A percentile compares a stretch with the other conserved stretches of the same genome.
Conservation (phyloP, 1,140 invertebrate species). For the Aricia agestis region DNA sequence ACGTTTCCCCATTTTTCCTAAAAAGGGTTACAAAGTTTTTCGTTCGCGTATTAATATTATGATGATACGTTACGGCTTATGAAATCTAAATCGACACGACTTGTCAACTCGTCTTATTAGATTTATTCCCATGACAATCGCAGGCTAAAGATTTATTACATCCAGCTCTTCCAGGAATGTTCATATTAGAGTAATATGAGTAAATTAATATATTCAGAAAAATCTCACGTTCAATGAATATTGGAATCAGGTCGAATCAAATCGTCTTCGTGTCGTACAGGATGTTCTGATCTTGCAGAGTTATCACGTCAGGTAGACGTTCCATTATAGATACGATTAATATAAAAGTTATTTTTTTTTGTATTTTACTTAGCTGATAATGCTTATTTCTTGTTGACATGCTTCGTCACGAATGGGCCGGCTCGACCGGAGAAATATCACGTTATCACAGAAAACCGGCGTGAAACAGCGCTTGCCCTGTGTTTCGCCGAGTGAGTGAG, state of each 20-base stretch:
- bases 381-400: no score
- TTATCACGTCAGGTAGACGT: not conserved
- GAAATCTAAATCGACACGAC: not conserved
- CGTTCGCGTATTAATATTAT: no score
- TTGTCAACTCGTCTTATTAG: not conserved
- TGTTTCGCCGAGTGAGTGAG: no score
- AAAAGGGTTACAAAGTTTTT: no score
- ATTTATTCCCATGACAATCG: conserved; percentile 10
- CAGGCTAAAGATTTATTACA: not conserved
- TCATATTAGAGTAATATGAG: conserved; percentile 15
- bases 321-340: no score
- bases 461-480: no score
- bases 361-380: no score
- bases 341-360: no score
- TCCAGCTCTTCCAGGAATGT: not conserved
- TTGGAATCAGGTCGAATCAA: conserved; percentile 4
- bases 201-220: conserved; percentile 26
- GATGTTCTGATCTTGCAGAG: not conserved
- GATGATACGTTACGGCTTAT: not conserved
- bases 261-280: conserved; percentile 3
- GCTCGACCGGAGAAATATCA: no score
- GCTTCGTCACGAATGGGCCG: no score
- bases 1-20: no score
- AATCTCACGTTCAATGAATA: conserved; percentile 20
- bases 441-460: no score